These are phyloP conservation scores for Octodonta nipae DNA, from an alignment of 2,888 invertebrate genomes.

Conservation along the genomic window DNA sequence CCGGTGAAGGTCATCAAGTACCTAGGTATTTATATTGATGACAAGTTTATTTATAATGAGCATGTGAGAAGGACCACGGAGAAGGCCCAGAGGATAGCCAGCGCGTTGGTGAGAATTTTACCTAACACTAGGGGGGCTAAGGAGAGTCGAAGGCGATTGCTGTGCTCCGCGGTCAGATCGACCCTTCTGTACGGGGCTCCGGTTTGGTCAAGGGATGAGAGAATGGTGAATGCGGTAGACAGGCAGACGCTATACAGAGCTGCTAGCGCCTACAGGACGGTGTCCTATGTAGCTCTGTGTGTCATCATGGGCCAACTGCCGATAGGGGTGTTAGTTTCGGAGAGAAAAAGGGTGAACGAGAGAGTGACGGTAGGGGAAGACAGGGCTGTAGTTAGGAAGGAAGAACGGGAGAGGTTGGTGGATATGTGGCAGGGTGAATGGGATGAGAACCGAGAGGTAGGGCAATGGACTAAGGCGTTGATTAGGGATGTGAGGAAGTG, in stretches of 20 bases:
- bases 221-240: background rate
- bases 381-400: too few species aligned
- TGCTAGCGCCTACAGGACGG: background rate
- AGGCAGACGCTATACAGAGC: background rate
- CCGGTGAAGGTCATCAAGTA: background rate
- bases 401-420: too few species aligned
- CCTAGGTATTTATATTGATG: background rate
- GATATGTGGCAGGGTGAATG: conserved; percentile 1
- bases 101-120: background rate
- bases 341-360: conserved; percentile 1
- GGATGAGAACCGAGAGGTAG: background rate
- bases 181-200: background rate
- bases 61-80: background rate
- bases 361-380: background rate
- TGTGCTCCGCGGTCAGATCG: background rate
- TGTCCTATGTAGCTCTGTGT: background rate
- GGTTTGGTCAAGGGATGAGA: background rate
- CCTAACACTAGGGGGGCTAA: background rate
- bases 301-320: background rate
- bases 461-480: conserved; percentile 1
- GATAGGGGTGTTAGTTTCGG: background rate
- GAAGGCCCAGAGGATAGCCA: background rate
- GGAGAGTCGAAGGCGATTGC: background rate
- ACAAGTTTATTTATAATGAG: background rate
- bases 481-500: background rate